Evolutionary conservation across 2,797 vertebrate species (phyloP).

Genomic region (Peromyscus attwateri): DNA sequence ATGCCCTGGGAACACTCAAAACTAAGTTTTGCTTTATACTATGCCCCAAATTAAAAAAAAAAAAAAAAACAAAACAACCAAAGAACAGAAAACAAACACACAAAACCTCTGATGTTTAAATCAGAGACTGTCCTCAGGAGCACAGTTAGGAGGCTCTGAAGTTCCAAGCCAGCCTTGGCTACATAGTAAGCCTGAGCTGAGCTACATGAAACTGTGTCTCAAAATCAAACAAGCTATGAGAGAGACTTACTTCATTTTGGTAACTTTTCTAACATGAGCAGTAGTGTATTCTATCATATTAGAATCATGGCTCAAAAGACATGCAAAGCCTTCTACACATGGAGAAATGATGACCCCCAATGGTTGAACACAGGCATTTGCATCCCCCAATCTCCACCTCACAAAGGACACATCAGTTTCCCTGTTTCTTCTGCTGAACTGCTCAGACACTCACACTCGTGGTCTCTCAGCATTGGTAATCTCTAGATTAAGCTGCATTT

Average conservation of each 20-base stretch:
- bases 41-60: background rate
- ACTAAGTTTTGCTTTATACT: conserved; percentile 42
- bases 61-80: background rate
- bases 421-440: background rate
- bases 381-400: conserved; percentile 9
- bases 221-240: background rate
- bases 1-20: conserved; percentile 6
- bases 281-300: background rate
- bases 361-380: conserved; percentile 74
- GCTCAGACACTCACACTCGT: background rate
- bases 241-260: conserved; percentile 7
- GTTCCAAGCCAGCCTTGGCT: background rate
- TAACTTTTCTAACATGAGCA: conserved; percentile 10
- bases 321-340: conserved; percentile 7
- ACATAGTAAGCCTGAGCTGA: background rate
- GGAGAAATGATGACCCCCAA: conserved; percentile 86
- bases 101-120: conserved; percentile 10
- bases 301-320: conserved; percentile 18
- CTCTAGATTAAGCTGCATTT: conserved; percentile 20
- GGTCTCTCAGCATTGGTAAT: background rate
- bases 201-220: background rate
- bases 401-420: background rate
- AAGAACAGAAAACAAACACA: background rate
- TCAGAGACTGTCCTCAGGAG: background rate
- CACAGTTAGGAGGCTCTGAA: background rate